Percentiles rank a stretch among this genome's conserved stretches.
Evolutionary conservation across 2,797 vertebrate species (phyloP).

Genomic region (Poeciliopsis gracilis): DNA sequence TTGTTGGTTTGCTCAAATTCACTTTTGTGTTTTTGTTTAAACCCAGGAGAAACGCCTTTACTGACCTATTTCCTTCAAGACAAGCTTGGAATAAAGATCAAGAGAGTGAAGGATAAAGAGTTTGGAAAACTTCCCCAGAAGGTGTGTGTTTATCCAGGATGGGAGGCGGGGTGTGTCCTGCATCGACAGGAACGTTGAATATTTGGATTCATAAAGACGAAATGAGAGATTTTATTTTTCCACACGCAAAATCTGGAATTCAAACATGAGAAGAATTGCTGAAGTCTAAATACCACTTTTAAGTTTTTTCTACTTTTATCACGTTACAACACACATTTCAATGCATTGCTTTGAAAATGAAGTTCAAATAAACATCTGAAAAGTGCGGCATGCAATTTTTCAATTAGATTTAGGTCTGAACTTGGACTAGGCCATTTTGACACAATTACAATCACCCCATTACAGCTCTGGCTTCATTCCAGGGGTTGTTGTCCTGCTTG

Average conservation of each 20-base stretch:
- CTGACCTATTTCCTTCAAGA: constrained; percentile 84
- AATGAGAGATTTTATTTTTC: not conserved
- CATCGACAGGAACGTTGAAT: not conserved
- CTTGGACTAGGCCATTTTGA: not conserved
- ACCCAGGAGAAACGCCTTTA: constrained; percentile 81
- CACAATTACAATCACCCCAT: not conserved
- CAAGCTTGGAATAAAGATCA: constrained; percentile 82
- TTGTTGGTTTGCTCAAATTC: not conserved
- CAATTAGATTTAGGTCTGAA: not conserved
- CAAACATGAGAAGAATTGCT: not conserved
- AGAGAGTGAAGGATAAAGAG: constrained; percentile 62
- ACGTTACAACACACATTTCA: not conserved
- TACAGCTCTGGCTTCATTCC: not conserved
- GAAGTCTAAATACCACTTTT: not conserved
- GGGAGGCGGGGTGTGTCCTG: constrained; percentile 77
- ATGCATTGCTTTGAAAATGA: not conserved
- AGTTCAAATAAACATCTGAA: not conserved
- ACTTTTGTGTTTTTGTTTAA: constrained; percentile 7
- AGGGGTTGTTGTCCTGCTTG: not conserved
- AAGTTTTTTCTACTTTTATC: not conserved
- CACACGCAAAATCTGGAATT: not conserved
- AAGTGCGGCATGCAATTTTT: not conserved
- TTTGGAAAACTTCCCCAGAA: constrained; percentile 61
- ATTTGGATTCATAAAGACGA: not conserved
- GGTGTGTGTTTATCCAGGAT: constrained; percentile 65